A percentile compares a stretch with the other conserved stretches of the same genome.
phyloP scores from a whole-genome alignment of 2,113 vertebrate species.

The Laticauda laticaudata region DNA sequence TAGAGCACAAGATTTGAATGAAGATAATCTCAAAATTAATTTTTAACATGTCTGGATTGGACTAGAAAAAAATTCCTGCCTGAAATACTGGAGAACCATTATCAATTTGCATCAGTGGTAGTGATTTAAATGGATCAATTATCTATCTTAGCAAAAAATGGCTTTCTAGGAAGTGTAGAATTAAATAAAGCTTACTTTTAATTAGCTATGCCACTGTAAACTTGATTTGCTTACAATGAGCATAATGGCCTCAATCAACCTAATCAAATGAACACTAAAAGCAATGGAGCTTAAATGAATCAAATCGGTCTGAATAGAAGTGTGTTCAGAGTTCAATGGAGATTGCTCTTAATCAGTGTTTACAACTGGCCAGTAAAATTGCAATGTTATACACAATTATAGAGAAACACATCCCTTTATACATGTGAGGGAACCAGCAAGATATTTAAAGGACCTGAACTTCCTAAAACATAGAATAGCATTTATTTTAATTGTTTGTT shows the following conservation, averaged over 20 bases:
- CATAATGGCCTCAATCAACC: background rate
- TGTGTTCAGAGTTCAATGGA: background rate
- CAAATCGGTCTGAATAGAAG: background rate
- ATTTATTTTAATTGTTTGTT: too few relatives aligned
- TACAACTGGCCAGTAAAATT: background rate
- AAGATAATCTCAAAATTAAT: background rate
- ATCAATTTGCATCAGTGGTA: background rate
- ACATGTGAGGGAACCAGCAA: too few relatives aligned
- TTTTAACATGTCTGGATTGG: background rate
- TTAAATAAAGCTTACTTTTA: background rate
- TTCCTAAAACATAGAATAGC: too few relatives aligned
- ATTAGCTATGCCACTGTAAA: background rate
- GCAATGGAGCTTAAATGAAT: background rate
- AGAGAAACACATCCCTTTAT: background rate
- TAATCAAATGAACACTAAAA: background rate
- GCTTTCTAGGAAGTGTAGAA: background rate
- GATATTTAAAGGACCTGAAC: too few relatives aligned
- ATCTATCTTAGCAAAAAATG: background rate
- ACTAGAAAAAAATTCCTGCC: background rate
- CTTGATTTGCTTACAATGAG: background rate
- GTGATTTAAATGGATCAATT: background rate
- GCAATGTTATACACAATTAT: background rate
- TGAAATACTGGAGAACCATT: background rate
- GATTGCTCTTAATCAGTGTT: background rate
- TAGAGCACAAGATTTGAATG: background rate